These are phyloP conservation scores for Scaptomyza reducta DNA, from an alignment of 2,888 invertebrate genomes.

Conservation along the genomic window DNA sequence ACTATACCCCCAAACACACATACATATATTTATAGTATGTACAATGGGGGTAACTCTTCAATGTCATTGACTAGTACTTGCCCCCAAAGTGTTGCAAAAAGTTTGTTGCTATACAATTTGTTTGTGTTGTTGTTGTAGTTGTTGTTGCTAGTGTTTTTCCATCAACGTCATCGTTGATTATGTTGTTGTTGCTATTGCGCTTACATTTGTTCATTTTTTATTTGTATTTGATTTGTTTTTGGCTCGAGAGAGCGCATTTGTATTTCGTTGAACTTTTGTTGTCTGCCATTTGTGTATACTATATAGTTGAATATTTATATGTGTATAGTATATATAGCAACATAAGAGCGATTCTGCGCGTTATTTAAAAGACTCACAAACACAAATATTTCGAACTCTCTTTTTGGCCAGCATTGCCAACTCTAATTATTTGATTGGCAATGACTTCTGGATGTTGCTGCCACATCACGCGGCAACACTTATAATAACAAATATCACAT, in stretches of 20 bases:
- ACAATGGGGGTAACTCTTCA: slow-evolving; percentile 52
- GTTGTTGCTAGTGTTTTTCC: slow-evolving; percentile 15
- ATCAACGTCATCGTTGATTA: slow-evolving; percentile 19
- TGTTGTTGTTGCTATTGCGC: slow-evolving; percentile 29
- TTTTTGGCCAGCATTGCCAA: slow-evolving; percentile 60
- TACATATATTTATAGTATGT: slow-evolving; percentile 1
- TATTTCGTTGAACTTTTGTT: slow-evolving; percentile 61
- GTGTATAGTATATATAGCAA: slow-evolving; percentile 34
- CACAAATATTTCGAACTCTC: slow-evolving; percentile 30
- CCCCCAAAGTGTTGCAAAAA: slow-evolving; percentile 71
- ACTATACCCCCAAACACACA: neutral
- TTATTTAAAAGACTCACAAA: slow-evolving; percentile 46
- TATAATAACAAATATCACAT: slow-evolving; percentile 11
- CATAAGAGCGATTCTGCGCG: slow-evolving; percentile 71
- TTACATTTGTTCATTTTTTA: slow-evolving; percentile 16
- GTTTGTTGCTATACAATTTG: slow-evolving; percentile 55
- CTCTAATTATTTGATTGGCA: slow-evolving; percentile 72
- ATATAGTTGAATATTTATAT: slow-evolving; percentile 34
- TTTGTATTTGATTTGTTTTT: slow-evolving; percentile 31
- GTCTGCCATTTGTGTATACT: slow-evolving; percentile 61
- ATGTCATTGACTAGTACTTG: slow-evolving; percentile 74
- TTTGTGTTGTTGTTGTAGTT: slow-evolving; percentile 23
- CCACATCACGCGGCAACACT: slow-evolving; percentile 17
- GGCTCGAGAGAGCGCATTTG: slow-evolving; percentile 36
- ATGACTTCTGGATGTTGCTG: slow-evolving; percentile 57